Evolutionary conservation across 2,797 vertebrate species (phyloP).

Genomic region (Falco cherrug): DNA sequence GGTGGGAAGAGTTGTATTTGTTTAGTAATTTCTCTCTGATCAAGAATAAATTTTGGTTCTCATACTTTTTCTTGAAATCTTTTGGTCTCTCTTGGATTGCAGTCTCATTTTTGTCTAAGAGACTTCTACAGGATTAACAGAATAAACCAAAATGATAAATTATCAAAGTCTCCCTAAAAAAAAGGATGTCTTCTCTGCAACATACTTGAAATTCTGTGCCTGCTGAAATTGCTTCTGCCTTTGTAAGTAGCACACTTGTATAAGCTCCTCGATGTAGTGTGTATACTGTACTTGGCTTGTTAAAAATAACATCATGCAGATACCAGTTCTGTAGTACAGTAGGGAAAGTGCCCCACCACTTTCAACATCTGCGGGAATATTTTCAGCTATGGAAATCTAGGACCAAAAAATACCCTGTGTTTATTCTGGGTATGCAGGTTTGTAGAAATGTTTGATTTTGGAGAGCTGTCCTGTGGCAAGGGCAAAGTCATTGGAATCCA

Average conservation of each 20-base stretch:
- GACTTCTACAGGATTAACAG: neutral
- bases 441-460: neutral
- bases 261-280: no score
- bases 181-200: neutral
- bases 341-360: neutral
- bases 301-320: neutral
- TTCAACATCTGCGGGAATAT: neutral
- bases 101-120: neutral
- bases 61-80: neutral
- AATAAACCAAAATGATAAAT: neutral
- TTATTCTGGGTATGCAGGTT: rapidly evolving
- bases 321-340: neutral
- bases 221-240: neutral
- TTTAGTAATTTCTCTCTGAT: neutral
- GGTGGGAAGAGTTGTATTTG: neutral
- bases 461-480: neutral
- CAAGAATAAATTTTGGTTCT: neutral
- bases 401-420: neutral
- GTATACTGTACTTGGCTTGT: neutral
- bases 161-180: neutral
- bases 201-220: neutral
- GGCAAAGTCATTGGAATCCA: neutral
- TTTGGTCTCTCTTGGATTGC: neutral
- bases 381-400: neutral
- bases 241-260: neutral